Conservation (phyloP, 2,888 invertebrate genomes). For the Macrosiphum euphorbiae region DNA sequence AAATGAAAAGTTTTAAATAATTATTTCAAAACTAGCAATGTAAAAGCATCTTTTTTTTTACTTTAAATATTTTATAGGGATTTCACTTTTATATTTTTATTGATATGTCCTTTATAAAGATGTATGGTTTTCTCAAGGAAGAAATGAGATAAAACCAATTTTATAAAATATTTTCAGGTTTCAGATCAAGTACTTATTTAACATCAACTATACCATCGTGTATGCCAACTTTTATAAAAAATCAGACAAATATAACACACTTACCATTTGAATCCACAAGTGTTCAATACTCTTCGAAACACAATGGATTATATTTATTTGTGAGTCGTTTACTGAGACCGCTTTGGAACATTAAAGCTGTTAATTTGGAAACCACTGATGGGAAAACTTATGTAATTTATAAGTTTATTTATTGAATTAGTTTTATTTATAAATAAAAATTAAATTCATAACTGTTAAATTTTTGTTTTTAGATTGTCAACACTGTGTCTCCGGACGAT, state of each 20-base stretch:
- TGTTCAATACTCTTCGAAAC: slow-evolving; percentile 80
- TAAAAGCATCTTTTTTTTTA: neutral
- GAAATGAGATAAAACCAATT: neutral
- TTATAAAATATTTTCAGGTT: slow-evolving; percentile 61
- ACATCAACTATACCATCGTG: slow-evolving; percentile 66
- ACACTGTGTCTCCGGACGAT: slow-evolving; percentile 79
- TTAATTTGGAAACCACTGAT: slow-evolving; percentile 72
- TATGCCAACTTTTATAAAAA: slow-evolving; percentile 57
- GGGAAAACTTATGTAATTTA: slow-evolving; percentile 70
- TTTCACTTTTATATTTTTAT: neutral
- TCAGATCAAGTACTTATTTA: slow-evolving; percentile 67
- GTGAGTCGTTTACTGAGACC: slow-evolving; percentile 89
- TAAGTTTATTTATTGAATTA: neutral
- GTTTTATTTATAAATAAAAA: neutral
- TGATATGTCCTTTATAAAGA: neutral
- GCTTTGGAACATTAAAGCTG: slow-evolving; percentile 85
- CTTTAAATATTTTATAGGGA: neutral
- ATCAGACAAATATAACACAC: slow-evolving; percentile 58
- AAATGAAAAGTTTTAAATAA: no score
- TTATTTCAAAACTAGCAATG: no score
- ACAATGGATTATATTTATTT: slow-evolving; percentile 93
- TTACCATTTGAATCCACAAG: slow-evolving; percentile 66
- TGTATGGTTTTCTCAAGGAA: neutral
- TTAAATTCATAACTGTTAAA: neutral
- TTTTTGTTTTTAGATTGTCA: slow-evolving; percentile 72